These are phyloP conservation scores for Alethe diademata DNA, from an alignment of 2,113 vertebrate genomes.

Conservation along the genomic window DNA sequence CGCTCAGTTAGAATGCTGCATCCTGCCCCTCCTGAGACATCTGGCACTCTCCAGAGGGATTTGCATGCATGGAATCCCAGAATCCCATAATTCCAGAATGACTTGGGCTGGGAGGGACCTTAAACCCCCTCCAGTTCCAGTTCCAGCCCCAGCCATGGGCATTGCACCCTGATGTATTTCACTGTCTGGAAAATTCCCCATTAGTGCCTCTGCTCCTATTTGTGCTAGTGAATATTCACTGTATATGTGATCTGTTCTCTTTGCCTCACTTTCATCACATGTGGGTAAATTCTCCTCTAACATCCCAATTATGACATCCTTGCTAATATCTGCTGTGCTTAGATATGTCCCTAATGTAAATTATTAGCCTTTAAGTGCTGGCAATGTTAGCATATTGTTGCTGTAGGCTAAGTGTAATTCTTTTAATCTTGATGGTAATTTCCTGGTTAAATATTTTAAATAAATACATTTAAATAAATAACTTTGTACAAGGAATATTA, in stretches of 20 bases:
- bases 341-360: slow-evolving; percentile 2
- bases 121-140: no score
- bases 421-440: slow-evolving; percentile 45
- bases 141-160: background rate
- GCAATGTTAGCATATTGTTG: slow-evolving; percentile 1
- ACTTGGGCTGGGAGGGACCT: background rate
- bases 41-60: background rate
- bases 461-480: slow-evolving; percentile 54
- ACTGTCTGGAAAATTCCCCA: background rate
- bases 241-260: background rate
- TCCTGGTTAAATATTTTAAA: slow-evolving; percentile 47
- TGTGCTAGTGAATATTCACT: no score
- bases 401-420: slow-evolving; percentile 15
- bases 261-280: background rate
- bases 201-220: background rate
- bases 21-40: background rate
- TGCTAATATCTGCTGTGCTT: background rate
- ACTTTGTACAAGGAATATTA: background rate
- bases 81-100: background rate
- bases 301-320: background rate
- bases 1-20: background rate
- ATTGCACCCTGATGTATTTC: background rate
- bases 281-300: background rate
- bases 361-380: background rate
- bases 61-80: background rate